Evolutionary conservation across 1,140 invertebrate genomes (phyloP).

Genomic region (Colletes gigas): DNA sequence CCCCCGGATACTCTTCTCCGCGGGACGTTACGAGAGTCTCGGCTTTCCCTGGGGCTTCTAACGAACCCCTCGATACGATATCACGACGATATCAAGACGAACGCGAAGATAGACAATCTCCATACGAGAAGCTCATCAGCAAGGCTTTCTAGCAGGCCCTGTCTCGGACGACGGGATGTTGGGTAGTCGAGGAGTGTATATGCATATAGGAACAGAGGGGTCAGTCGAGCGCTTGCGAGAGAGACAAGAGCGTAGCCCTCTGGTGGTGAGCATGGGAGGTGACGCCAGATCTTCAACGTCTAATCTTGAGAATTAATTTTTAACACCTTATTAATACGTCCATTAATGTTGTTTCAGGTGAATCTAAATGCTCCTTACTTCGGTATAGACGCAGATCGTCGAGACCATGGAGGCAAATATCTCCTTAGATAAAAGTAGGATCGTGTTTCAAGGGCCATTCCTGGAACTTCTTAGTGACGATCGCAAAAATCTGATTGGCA

Average conservation of each 20-base stretch:
- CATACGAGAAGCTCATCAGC: background rate
- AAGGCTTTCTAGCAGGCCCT: too few relatives aligned
- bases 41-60: background rate
- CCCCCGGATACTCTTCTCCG: background rate
- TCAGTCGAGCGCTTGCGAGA: too few relatives aligned
- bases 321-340: too few relatives aligned
- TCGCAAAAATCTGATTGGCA: constrained; percentile 23
- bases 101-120: background rate
- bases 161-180: too few relatives aligned
- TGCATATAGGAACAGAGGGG: too few relatives aligned
- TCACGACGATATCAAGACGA: background rate
- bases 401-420: background rate
- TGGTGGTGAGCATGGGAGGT: too few relatives aligned
- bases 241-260: too few relatives aligned
- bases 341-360: background rate
- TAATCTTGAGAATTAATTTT: too few relatives aligned
- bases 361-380: background rate
- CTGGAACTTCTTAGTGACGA: background rate
- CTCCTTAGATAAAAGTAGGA: background rate
- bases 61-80: background rate
- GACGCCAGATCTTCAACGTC: too few relatives aligned
- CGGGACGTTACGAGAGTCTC: background rate
- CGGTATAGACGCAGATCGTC: too few relatives aligned
- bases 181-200: too few relatives aligned
- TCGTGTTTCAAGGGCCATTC: background rate